Evolutionary conservation across 1,140 invertebrate species (phyloP).

Genomic region (Wiebesia pumilae): DNA sequence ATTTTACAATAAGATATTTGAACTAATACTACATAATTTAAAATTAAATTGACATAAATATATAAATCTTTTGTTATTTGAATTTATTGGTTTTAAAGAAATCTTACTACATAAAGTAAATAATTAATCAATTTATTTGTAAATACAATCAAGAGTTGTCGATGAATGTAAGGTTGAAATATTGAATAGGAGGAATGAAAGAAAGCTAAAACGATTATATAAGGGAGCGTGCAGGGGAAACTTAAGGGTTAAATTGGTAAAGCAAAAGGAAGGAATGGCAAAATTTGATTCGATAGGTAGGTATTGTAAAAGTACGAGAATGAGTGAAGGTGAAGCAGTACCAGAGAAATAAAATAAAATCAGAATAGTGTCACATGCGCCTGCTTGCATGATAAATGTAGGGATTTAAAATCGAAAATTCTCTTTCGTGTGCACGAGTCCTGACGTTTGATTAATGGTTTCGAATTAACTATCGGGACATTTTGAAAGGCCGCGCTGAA

Average conservation of each 20-base stretch:
- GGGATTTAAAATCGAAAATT: slow-evolving; percentile 76
- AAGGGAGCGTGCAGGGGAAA: slow-evolving; percentile 40
- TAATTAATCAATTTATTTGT: background rate
- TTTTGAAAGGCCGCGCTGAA: slow-evolving; percentile 72
- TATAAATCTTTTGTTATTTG: no score
- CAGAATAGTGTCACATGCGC: slow-evolving; percentile 75
- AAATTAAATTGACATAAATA: no score
- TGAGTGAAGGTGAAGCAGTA: slow-evolving; percentile 60
- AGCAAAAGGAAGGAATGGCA: background rate
- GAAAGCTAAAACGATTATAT: background rate
- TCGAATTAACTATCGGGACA: slow-evolving; percentile 74
- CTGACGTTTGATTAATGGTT: slow-evolving; percentile 75
- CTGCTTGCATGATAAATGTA: slow-evolving; percentile 76
- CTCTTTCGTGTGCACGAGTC: slow-evolving; percentile 73
- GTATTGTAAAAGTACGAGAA: slow-evolving; percentile 60
- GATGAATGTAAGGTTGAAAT: background rate
- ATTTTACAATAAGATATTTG: no score
- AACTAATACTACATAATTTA: no score
- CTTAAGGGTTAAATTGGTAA: background rate
- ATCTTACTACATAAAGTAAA: background rate
- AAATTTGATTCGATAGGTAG: background rate
- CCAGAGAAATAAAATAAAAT: slow-evolving; percentile 73
- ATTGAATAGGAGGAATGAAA: background rate
- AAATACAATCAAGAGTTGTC: background rate
- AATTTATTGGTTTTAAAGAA: background rate